Conservation (phyloP, 2,113 vertebrate genomes). For the Aix galericulata region DNA sequence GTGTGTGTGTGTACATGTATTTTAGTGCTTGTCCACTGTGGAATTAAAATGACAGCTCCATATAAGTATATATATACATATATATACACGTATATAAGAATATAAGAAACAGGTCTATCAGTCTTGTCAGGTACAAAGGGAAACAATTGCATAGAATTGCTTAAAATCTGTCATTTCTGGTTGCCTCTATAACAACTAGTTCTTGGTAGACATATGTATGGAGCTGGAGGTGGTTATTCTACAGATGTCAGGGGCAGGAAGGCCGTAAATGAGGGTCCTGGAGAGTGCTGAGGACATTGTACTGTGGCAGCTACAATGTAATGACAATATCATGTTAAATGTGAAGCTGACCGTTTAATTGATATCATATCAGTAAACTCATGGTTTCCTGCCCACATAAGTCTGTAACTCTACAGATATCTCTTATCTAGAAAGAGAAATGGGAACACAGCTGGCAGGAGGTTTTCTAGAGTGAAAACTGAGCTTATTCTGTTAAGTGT, state of each 20-base stretch:
- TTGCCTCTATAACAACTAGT: fast-evolving
- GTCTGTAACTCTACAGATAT: fast-evolving
- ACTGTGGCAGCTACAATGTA: fast-evolving
- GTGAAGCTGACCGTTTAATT: not conserved
- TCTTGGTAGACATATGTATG: fast-evolving
- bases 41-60: not conserved
- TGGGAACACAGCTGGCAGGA: not conserved
- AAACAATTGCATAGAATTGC: not conserved
- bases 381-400: not conserved
- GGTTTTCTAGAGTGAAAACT: not conserved
- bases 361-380: not conserved
- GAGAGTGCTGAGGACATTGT: not conserved
- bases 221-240: not conserved
- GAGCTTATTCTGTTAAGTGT: not conserved
- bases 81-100: fast-evolving
- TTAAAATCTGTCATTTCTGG: not conserved
- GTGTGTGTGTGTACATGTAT: no score
- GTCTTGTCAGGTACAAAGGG: not conserved
- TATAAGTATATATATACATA: not conserved
- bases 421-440: not conserved
- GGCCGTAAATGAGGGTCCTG: not conserved
- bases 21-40: not conserved
- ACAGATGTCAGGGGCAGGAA: not conserved
- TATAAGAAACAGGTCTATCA: fast-evolving
- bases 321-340: not conserved